Evolutionary conservation across 2,113 vertebrate genomes (phyloP), one percentile per base, ranked within the genome.

Genomic region (Dasyornis broadbenti): DNA sequence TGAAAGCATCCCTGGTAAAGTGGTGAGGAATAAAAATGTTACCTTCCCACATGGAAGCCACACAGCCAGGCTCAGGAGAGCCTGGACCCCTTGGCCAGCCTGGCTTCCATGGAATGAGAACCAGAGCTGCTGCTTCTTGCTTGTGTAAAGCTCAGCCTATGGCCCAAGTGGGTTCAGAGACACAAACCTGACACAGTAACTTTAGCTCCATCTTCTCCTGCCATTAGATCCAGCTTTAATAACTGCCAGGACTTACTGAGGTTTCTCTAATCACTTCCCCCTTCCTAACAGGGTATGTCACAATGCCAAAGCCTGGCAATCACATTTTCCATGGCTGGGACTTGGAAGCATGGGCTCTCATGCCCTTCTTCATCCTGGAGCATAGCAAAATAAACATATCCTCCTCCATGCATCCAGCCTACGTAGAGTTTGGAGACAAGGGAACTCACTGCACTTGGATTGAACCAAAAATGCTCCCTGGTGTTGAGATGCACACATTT

Each of bases 1-100:
- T 97, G 97, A 96, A 97, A 97, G 94, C 75, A 13, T 94, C 70
- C 93, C 95, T 95, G 81, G 86, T 83, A 94, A 94, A 96, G 92
- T 86, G 83, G 54, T 7, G 5, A 39, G 52, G 87, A 94, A 82
- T 83, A 82, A 95, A 95, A 86, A 77, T 3, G 4, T 33, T 15
- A 56, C 86, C 80, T 66, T 77, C 72, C 70, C 4, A 30, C 54
- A 28, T 44, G 6, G 4, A 72, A 86, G 52, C 63, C 8, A 19
- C 86, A 56, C 69, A 70, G 33, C 1, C 7, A 72, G 26, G 35
- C 81, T 10, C 6, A 77, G 57, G 66, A 76, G n/a, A 86, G 52
- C 45, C 22, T 50, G 44, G 61, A 35, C 40, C 65, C 4, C 40
- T 66, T 11, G 7, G 57, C 60, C 11, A 7, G 39, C 28, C 18